Conservation (phyloP, 2,113 vertebrate genomes). For the Gulo gulo region DNA sequence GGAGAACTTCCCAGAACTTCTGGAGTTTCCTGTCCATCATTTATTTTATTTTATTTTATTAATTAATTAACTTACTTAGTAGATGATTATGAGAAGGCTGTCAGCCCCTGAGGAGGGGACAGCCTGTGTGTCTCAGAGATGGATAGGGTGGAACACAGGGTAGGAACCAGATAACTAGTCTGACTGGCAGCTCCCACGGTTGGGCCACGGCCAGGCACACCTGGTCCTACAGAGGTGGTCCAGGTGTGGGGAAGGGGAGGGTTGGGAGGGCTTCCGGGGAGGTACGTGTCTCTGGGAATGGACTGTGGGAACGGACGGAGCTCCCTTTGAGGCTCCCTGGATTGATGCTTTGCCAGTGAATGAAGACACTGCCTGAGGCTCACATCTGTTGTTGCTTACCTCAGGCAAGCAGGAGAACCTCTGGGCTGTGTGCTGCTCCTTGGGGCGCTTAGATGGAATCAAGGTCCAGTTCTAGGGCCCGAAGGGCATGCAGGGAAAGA, state of each 20-base stretch:
- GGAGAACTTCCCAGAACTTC: neutral
- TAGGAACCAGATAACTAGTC: neutral
- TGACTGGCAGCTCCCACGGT: neutral
- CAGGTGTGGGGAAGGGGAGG: neutral
- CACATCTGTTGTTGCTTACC: no score
- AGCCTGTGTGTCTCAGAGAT: neutral
- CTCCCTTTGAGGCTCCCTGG: neutral
- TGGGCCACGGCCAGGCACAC: neutral
- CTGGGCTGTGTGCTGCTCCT: no score
- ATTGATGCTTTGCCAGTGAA: neutral
- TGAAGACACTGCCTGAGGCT: neutral
- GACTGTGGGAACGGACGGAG: neutral
- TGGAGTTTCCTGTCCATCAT: neutral
- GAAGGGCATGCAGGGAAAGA: neutral
- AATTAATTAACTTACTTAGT: no score
- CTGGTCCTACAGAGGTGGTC: accelerated
- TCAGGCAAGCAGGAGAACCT: neutral
- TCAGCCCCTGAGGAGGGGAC: neutral
- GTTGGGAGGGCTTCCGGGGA: neutral
- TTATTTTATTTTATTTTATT: neutral
- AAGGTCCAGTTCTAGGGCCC: neutral
- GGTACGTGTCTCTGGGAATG: neutral
- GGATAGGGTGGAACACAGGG: accelerated
- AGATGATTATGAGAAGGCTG: neutral
- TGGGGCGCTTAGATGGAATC: neutral